Evolutionary conservation across 2,797 vertebrate species (phyloP).

Genomic region (Garrulus glandarius): DNA sequence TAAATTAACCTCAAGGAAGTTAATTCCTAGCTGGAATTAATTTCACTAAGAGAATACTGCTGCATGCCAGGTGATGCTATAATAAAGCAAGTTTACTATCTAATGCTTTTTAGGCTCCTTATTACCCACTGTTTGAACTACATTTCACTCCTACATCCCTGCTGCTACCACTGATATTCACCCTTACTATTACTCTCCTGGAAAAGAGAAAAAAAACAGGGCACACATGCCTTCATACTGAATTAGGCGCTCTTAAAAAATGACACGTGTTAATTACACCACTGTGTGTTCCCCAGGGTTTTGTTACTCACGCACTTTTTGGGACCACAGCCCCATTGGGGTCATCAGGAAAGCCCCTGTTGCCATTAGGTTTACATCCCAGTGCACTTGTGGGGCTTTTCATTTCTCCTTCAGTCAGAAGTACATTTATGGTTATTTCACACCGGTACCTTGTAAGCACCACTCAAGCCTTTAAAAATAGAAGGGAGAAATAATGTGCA

Average conservation of each 20-base stretch:
- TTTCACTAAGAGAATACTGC: neutral
- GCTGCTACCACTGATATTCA: neutral
- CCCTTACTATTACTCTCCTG: neutral
- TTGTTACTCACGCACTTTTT: neutral
- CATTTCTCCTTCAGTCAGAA: neutral
- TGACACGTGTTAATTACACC: neutral
- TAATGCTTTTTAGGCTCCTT: neutral
- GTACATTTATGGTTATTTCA: neutral
- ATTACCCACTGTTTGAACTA: neutral
- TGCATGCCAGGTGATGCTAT: neutral
- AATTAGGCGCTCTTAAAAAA: neutral
- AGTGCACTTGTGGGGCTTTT: neutral
- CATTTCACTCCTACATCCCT: neutral
- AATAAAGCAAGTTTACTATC: neutral
- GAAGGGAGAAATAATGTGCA: neutral
- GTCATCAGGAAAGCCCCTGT: neutral
- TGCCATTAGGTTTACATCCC: neutral
- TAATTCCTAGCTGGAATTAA: neutral
- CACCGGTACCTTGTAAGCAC: neutral
- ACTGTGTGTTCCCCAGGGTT: neutral
- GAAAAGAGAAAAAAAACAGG: neutral
- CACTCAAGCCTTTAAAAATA: neutral
- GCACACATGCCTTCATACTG: neutral
- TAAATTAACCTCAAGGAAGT: neutral
- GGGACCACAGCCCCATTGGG: neutral